These are phyloP conservation scores for Tetrao urogallus DNA, from an alignment of 2,113 vertebrate species.

Conservation along the genomic window DNA sequence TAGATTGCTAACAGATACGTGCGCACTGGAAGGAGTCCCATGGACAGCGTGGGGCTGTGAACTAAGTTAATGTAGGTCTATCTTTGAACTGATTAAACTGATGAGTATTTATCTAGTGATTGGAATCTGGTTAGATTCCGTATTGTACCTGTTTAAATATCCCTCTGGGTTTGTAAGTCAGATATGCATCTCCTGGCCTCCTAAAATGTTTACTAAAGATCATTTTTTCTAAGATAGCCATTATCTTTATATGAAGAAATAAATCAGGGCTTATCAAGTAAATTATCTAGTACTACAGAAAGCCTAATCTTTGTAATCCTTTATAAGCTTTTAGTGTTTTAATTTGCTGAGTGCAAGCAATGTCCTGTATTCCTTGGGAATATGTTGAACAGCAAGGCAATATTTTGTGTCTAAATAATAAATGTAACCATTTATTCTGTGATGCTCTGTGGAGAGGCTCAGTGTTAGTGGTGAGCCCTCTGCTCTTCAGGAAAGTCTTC, in stretches of 20 bases:
- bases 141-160: not conserved
- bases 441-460: not conserved
- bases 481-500: not conserved
- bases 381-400: not conserved
- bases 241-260: not conserved
- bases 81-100: rapidly evolving
- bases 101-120: not conserved
- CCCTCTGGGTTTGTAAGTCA: not conserved
- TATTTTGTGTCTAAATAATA: constrained; percentile 46
- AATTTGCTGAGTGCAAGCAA: not conserved
- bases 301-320: not conserved
- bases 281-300: not conserved
- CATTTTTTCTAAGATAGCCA: not conserved
- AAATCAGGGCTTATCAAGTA: not conserved
- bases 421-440: constrained; percentile 16
- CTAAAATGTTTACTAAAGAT: not conserved
- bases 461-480: not conserved
- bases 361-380: constrained; percentile 1
- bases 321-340: not conserved
- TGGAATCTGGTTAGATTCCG: not conserved
- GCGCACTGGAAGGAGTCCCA: not conserved
- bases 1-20: not conserved
- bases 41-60: not conserved
- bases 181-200: not conserved
- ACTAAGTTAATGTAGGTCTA: not conserved